Evolutionary conservation across 1,140 invertebrate genomes (phyloP), one percentile per base, ranked within the genome.

Genomic region (Chrysopa pallens): DNA sequence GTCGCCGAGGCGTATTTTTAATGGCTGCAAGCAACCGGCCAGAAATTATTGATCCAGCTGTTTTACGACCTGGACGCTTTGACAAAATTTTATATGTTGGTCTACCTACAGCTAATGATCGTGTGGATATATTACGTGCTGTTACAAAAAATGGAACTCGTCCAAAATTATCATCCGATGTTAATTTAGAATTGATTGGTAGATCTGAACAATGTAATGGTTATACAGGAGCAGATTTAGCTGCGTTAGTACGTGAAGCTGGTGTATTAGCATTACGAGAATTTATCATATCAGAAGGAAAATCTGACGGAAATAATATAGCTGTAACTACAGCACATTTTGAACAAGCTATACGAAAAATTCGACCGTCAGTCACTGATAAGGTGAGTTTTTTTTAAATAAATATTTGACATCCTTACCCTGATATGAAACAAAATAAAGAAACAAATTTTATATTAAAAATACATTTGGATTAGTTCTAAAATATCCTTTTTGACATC

Each of bases 21-120:
- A 78, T 98, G 65, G 95, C 87, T 4, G 94, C 94, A 0, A 95
- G 88, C 27, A 99, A 99, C 70, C 69, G 93, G 51, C 90, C 91
- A 38, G 94, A 98, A 55, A 95, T 96, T 6, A 81, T 98, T 45
- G 95, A 99, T 68, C 84, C 91, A 4, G 95, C 95, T 1, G 80
- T 98, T 39, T 61, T 98, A 39, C 69, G 95, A 59, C 93, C 94
- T 0, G 94, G 94, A 11, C 71, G 95, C 52, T 69, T 98, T 36
- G 94, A 96, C 59, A 91, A 92, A 60, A 78, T 90, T 39, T 66
- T 98, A 14, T 97, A 90, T 63, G 88, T 98, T 5, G 93, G 90
- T 13, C 67, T 98, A 48, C 95, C 95, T 4, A 72, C 69, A 14
- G 58, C 72, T 8, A 57, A 70, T 23, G 93, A 94, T 55, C 69